Evolutionary conservation across 2,113 vertebrate genomes (phyloP).

Genomic region (Stegostoma tigrinum): DNA sequence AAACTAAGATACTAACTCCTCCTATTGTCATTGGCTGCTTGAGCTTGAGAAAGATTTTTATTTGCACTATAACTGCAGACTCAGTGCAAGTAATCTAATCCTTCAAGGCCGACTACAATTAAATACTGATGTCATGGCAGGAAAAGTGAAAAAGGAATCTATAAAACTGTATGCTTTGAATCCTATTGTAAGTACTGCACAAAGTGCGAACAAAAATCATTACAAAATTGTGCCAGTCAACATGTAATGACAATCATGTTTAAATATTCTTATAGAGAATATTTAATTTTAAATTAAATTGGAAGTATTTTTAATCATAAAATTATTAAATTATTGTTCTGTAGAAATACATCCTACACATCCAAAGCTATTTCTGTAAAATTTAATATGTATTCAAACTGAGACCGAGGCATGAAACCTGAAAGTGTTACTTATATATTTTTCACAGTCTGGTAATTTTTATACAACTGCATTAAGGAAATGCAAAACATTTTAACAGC

Average conservation of each 20-base stretch:
- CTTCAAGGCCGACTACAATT: conserved; percentile 23
- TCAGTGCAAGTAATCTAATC: conserved; percentile 32
- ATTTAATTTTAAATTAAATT: neutral
- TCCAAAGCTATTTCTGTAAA: neutral
- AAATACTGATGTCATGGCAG: conserved; percentile 19
- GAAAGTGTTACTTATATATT: neutral
- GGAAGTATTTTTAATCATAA: neutral
- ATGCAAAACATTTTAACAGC: neutral
- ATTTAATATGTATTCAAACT: neutral
- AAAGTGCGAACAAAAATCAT: neutral
- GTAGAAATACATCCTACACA: neutral
- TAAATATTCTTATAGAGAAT: neutral
- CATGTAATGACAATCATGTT: neutral
- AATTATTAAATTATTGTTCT: neutral
- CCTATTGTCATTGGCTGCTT: neutral
- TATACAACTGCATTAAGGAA: neutral
- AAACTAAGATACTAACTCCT: neutral
- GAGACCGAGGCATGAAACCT: neutral
- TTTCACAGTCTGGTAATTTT: neutral
- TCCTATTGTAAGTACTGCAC: neutral
- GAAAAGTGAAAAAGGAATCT: conserved; percentile 8
- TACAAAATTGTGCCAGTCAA: neutral
- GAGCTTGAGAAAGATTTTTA: conserved; percentile 28
- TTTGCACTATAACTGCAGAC: conserved; percentile 10
- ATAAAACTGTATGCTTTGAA: neutral